Conservation (phyloP, 2,113 vertebrate genomes). For the Progne subis region DNA sequence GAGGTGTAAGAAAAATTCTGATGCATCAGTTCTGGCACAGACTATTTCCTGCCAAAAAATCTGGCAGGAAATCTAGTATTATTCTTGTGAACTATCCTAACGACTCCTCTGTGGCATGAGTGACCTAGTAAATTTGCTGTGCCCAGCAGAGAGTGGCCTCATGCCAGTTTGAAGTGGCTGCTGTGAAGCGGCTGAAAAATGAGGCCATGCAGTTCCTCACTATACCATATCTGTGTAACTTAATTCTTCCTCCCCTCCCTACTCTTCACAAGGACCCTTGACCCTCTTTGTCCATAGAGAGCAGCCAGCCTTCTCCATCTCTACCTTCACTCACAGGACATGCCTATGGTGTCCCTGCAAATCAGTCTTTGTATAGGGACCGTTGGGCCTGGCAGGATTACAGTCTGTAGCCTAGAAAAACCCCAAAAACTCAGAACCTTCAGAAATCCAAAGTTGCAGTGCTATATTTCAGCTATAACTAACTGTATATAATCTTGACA, state of each 20-base stretch:
- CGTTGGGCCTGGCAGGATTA: background rate
- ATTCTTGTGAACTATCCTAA: background rate
- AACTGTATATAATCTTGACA: background rate
- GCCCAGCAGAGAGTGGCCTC: background rate
- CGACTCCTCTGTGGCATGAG: background rate
- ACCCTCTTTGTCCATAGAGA: background rate
- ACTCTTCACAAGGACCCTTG: background rate
- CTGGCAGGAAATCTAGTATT: background rate
- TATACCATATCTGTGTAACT: background rate
- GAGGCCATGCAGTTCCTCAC: background rate
- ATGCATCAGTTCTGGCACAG: background rate
- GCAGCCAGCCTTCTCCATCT: background rate
- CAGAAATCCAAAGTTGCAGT: background rate
- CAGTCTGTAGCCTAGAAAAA: background rate
- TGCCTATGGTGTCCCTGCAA: rapidly evolving
- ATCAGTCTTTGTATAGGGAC: background rate
- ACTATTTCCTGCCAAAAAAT: background rate
- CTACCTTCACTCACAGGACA: rapidly evolving
- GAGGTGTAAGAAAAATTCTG: background rate
- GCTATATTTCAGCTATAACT: background rate
- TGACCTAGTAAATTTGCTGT: background rate
- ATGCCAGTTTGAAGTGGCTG: background rate
- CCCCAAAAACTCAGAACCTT: background rate
- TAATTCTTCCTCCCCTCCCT: background rate
- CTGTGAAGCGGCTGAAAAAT: background rate